Base-by-base conservation (phyloP, 2,113 vertebrate genomes). In the Etheostoma cragini region DNA sequence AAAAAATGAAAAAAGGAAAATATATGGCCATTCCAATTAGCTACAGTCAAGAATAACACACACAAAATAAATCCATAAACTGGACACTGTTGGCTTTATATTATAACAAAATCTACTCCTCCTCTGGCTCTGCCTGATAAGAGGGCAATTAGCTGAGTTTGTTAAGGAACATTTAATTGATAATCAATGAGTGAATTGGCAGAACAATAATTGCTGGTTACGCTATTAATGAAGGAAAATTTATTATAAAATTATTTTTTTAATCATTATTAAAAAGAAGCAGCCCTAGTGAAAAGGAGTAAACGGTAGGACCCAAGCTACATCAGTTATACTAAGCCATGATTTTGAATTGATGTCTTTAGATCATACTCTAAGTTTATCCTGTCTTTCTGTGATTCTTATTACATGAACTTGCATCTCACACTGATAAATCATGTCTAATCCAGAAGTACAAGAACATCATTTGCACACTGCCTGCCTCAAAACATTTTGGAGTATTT, bases 401-500 rank as follows among this genome's bases (percentile, higher is more conserved):
- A 3, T 26, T 26, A 26, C 22, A 17, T 26, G 17, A 75, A 58
- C 7, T 65, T 16, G 52, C 24, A 78, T n/a, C 17, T 73, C 26
- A 46, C 6, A 14, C 56, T 42, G 30, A 47, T 6, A 57, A 76
- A 62, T 45, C 26, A 19, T n/a, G 16, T 76, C 26, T 30, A 6
- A 71, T 74, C 26, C 60, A 45, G 6, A 76, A 62, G 12, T 65
- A 65, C 14, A 74, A 65, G 24, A 76, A 64, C 15, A 30, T 8
- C 63, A 45, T 38, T n/a, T 53, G 24, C 61, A 73, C 24, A 70
- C 19, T 33, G 12, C 50, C 47, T 60, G 65, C 46, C 58, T 70
- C 64, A 13, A 65, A 82, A 58, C 24, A 62, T 60, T 63, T 80
- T 50, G 6, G 11, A 76, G 30, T 93, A 92, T 94, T 92, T 93